Base-by-base conservation (phyloP, 2,797 vertebrate genomes). In the Cacajao melanocephalus region DNA sequence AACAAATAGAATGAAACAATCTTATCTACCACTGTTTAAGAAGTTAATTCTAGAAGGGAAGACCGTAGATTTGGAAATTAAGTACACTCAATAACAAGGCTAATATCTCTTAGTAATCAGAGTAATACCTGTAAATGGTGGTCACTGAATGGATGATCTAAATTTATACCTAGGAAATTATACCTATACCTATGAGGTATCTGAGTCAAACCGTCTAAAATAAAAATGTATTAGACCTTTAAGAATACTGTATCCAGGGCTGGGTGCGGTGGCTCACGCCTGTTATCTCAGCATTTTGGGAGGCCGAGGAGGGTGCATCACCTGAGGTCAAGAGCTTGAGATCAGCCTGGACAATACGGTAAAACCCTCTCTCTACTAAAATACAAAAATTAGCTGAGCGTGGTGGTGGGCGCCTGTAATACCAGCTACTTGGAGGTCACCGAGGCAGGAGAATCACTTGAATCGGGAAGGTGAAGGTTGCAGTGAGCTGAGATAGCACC, bases 71-170 rank as follows among this genome's bases (percentile, higher is more conserved):
- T 94, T 87, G 2, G 22, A 87, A 95, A 91, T 44, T 79, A 55
- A 94, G 3, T 79, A 90, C 95, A 93, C 9, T 94, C 39, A 89
- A 39, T 57, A 94, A 96, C 0, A 96, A 80, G 36, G 26, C 15
- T 84, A 95, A 50, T 97, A 58, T 72, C n/a, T 92, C 30, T 82
- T 58, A 78, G 36, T 64, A 93, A 52, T 19, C 1, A 72, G 14
- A 97, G 73, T 84, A 72, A 90, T 64, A n/a, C 20, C 96, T 36
- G 24, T 67, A 91, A 83, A 76, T 7, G 24, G 19, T 48, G 24
- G 14, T 55, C 41, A 88, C 24, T 83, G 80, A 88, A 33, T 36
- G 70, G 48, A 70, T 55, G 22, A 81, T 19, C 26, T 81, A 67
- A 36, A 86, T 70, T 26, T 92, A 73, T 80, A 46, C 4, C 19